A percentile compares a stretch with the other conserved stretches of the same genome.
Conservation (phyloP, 2,113 vertebrate genomes). For the Python bivittatus region DNA sequence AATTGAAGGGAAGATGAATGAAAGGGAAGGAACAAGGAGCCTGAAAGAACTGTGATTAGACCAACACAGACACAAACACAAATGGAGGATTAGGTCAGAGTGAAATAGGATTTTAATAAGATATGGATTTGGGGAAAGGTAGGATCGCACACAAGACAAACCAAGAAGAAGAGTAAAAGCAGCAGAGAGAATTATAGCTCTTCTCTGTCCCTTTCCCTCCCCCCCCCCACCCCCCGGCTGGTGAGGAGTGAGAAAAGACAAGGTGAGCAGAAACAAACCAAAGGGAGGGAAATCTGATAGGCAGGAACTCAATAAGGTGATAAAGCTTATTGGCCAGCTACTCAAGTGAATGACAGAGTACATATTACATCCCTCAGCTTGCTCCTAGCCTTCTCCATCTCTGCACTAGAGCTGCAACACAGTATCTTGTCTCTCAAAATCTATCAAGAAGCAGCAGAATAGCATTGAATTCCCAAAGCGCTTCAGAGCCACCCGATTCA, state of each 20-base stretch:
- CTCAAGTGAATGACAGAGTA: neutral
- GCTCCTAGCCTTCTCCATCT: neutral
- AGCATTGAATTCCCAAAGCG: neutral
- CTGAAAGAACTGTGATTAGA: neutral
- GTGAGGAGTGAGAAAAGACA: neutral
- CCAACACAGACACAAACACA: neutral
- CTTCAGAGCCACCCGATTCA: neutral
- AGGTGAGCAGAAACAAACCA: neutral
- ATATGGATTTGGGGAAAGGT: neutral
- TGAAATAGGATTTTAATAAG: neutral
- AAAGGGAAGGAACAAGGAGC: neutral
- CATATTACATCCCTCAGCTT: neutral
- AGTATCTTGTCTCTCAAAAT: neutral
- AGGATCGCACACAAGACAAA: neutral
- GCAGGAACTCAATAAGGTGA: neutral
- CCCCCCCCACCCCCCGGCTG: too few relatives aligned
- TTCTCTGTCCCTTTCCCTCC: neutral
- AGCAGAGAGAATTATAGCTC: neutral
- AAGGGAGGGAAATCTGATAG: neutral
- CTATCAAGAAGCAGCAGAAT: neutral
- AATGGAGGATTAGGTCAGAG: neutral
- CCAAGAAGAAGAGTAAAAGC: neutral
- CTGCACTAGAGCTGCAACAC: neutral
- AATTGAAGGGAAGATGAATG: neutral
- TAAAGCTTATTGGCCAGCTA: neutral